phyloP scores from a whole-genome alignment of 2,797 vertebrate species.

The Champsocephalus esox region DNA sequence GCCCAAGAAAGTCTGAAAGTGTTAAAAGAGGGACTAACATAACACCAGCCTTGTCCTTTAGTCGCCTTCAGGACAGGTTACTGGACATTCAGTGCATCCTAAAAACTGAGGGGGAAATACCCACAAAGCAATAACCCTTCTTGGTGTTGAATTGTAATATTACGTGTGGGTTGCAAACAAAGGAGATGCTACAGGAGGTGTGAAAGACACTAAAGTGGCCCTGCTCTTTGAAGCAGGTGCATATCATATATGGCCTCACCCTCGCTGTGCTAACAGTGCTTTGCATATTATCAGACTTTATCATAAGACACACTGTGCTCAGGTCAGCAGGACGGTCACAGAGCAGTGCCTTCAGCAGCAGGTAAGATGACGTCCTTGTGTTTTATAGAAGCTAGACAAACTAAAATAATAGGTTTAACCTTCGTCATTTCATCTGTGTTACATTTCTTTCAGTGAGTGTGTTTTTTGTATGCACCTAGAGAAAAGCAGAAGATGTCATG shows the following conservation, averaged over 20 bases:
- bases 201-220: neutral
- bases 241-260: neutral
- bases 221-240: neutral
- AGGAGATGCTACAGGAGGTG: too few relatives aligned
- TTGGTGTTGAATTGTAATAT: neutral
- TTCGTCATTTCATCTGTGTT: neutral
- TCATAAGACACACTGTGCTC: neutral
- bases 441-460: too few relatives aligned
- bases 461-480: too few relatives aligned
- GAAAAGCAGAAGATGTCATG: too few relatives aligned
- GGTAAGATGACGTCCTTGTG: conserved; percentile 48
- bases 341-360: conserved; percentile 12
- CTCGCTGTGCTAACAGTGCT: neutral
- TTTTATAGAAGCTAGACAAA: neutral
- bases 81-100: neutral
- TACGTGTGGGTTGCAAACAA: neutral
- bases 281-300: conserved; percentile 64
- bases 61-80: neutral
- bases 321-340: neutral
- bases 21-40: too few relatives aligned
- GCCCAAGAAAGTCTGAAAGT: neutral
- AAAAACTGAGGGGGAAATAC: neutral
- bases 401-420: fast-evolving
- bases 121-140: neutral
- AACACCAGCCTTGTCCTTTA: too few relatives aligned